Conservation (phyloP, 2,888 invertebrate genomes). For the Amphipoea oculea region DNA sequence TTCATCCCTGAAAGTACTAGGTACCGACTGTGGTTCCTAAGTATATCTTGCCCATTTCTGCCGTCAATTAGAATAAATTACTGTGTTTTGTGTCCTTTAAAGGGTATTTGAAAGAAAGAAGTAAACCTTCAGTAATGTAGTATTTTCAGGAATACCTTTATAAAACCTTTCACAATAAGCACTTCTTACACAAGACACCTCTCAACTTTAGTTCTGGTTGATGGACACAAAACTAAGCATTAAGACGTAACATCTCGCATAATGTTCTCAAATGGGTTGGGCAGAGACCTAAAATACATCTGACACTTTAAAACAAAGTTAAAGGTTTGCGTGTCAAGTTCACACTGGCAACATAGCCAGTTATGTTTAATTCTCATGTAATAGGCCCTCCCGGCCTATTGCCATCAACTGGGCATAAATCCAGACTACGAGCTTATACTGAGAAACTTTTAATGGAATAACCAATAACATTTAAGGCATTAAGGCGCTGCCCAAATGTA, state of each 20-base stretch:
- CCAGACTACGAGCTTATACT: background rate
- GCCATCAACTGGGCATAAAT: background rate
- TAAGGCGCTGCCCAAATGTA: background rate
- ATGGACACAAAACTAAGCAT: background rate
- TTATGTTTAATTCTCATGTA: background rate
- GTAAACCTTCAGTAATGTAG: background rate
- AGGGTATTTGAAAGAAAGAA: background rate
- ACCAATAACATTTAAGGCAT: background rate
- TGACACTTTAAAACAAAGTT: background rate
- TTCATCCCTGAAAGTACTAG: background rate
- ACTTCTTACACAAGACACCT: background rate
- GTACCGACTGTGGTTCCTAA: background rate
- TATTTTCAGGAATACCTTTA: background rate
- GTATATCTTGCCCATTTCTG: background rate
- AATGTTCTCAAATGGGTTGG: background rate
- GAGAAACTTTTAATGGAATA: background rate
- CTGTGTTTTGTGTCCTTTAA: background rate
- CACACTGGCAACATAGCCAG: background rate
- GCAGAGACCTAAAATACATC: background rate
- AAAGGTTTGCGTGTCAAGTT: background rate
- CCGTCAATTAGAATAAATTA: background rate
- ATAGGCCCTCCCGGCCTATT: background rate
- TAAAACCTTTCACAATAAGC: background rate
- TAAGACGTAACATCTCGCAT: background rate
- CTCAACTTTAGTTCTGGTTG: background rate